phyloP scores from a whole-genome alignment of 2,113 vertebrate genomes.

The Hemibagrus wyckioides region DNA sequence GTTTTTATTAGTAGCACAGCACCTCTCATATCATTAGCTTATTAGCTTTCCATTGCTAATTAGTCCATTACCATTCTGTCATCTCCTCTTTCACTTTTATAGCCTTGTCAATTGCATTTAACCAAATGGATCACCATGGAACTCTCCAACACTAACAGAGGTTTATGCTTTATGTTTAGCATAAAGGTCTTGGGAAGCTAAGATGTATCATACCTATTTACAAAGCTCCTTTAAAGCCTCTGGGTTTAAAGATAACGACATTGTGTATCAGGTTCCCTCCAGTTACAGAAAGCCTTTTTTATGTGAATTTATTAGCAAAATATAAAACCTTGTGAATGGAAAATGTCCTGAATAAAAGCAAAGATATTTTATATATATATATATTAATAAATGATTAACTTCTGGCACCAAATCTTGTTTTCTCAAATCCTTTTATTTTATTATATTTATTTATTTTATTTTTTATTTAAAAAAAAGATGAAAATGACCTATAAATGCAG shows the following conservation, averaged over 20 bases:
- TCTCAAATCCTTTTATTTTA: not conserved
- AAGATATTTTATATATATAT: not conserved
- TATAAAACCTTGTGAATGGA: not conserved
- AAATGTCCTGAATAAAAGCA: not conserved
- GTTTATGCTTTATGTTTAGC: not conserved
- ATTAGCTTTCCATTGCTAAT: constrained; percentile 1
- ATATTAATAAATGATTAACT: not conserved
- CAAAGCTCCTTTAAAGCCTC: not conserved
- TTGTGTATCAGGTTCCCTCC: not conserved
- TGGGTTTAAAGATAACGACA: not conserved
- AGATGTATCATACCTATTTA: not conserved
- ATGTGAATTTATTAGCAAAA: not conserved
- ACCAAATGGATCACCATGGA: not conserved
- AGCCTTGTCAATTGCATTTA: not conserved
- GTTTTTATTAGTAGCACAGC: not conserved
- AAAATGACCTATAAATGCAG: not conserved
- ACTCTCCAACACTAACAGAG: not conserved
- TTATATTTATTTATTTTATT: no score
- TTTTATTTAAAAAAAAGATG: no score
- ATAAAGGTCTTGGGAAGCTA: not conserved
- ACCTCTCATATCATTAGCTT: not conserved
- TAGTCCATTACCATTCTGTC: not conserved
- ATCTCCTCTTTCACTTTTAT: not conserved
- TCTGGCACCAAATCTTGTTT: not conserved
- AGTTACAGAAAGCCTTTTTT: not conserved